These are phyloP conservation scores for Dasysyrphus albostriatus DNA, from an alignment of 2,888 invertebrate species.

Conservation along the genomic window DNA sequence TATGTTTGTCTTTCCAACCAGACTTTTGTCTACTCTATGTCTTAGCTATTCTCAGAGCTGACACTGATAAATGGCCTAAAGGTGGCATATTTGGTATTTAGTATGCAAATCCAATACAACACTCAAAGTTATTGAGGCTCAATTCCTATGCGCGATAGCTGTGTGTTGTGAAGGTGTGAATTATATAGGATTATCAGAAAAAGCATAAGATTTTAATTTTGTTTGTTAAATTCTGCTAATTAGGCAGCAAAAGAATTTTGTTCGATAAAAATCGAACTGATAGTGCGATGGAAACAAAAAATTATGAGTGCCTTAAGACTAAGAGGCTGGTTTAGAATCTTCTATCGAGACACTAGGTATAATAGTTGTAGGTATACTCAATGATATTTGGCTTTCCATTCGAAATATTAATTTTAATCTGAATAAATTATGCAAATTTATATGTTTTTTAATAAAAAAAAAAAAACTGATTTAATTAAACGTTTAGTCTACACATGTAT, in stretches of 20 bases:
- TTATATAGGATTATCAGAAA: conserved; percentile 7
- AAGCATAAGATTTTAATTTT: conserved; percentile 23
- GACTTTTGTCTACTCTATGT: conserved; percentile 42
- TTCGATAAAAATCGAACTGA: neutral
- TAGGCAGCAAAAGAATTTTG: conserved; percentile 21
- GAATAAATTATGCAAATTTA: conserved; percentile 25
- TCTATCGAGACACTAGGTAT: neutral
- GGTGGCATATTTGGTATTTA: conserved; percentile 27
- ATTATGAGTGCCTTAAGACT: conserved; percentile 7
- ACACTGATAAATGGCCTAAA: conserved; percentile 57
- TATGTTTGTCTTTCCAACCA: conserved; percentile 38
- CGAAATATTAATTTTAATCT: conserved; percentile 4
- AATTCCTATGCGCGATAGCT: conserved; percentile 9
- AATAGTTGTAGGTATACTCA: no score
- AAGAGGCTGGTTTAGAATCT: neutral
- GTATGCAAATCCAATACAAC: conserved; percentile 58
- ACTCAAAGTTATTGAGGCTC: conserved; percentile 33
- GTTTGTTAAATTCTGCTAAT: conserved; percentile 33
- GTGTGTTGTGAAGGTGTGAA: conserved; percentile 45
- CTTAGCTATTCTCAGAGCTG: conserved; percentile 19
- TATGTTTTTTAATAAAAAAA: conserved; percentile 19
- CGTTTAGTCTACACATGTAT: conserved; percentile 32
- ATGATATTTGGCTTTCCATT: conserved; percentile 22
- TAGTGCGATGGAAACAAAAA: conserved; percentile 5
- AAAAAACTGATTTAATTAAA: conserved; percentile 29